Conservation (phyloP, 37 sponge, comb jelly and placozoan species). For the Aplysina aerophoba region DNA sequence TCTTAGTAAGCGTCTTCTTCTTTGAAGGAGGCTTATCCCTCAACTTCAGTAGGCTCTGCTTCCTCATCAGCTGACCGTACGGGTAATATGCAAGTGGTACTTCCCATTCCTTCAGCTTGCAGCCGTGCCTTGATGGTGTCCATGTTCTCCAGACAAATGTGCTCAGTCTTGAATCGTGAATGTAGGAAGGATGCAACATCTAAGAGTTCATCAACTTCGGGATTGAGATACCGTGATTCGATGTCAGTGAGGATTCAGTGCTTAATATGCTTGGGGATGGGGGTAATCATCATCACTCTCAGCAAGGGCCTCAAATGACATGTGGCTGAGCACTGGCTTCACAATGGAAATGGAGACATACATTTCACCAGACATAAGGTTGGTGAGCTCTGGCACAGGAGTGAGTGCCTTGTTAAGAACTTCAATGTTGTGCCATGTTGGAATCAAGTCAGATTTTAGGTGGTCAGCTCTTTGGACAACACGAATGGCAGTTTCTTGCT, state of each 20-base stretch:
- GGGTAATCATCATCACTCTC: constrained; percentile 1
- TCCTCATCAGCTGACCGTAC: not conserved
- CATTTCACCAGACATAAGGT: constrained; percentile 36
- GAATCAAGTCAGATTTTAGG: constrained; percentile 12
- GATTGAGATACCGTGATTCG: not conserved
- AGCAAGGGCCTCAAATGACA: not conserved
- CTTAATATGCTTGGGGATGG: not conserved
- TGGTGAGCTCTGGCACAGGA: constrained; percentile 31
- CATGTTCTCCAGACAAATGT: not conserved
- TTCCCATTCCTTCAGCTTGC: not conserved
- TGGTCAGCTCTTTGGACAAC: constrained; percentile 19
- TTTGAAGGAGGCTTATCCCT: no score
- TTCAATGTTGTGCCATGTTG: constrained; percentile 34
- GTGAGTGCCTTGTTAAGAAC: constrained; percentile 33
- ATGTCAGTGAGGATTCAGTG: not conserved
- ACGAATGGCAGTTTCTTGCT: constrained; percentile 10
- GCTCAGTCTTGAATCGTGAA: constrained; percentile 35
- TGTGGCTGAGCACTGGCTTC: constrained; percentile 16
- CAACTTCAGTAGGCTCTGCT: not conserved
- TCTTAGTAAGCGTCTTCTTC: no score
- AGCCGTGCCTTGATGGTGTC: not conserved
- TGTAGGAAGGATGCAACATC: constrained; percentile 36
- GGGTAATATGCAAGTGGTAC: not conserved
- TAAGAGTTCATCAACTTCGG: constrained; percentile 22
- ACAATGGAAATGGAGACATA: constrained; percentile 35